Base-by-base conservation (phyloP, 2,888 invertebrate genomes). In the Zeuzera pyrina region DNA sequence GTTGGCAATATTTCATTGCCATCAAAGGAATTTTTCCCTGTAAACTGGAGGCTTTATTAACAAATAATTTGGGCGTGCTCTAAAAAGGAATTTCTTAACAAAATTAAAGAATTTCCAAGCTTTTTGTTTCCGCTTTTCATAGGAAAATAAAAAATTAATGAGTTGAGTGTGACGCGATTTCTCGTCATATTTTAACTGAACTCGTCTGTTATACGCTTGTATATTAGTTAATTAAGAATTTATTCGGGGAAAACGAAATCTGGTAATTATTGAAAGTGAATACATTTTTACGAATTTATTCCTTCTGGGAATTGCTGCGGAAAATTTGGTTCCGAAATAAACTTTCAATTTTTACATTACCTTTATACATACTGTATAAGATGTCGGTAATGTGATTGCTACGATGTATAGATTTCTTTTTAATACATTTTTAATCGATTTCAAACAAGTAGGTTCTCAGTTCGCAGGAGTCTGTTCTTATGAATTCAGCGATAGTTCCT, bases 1-100 rank as follows among this genome's bases (percentile, higher is more conserved):
- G 56, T 52, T 50, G 66, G 67, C 71, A 68, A 74, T 77, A 74
- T 77, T 78, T 76, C 76, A 73, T 63, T 65, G 63, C 59, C 71
- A 66, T 76, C 76, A 77, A 77, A 79, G 70, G 68, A 71, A 70
- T 68, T 65, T 57, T 60, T 54, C 60, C 41, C 46, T 52, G 52
- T 53, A 55, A 54, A 60, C 56, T 40, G 47, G 48, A 49, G 53
- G 55, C 57, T 76, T 76, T 77, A 78, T 71, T 71, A 71, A 70
- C 64, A 70, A 69, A 72, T 71, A 67, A 70, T 70, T 74, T 59
- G 57, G 62, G 66, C 61, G 63, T 62, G 58, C 37, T 57, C 34
- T 37, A 39, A 46, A 62, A 53, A 58, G n/a, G 62, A 63, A 67
- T 60, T 57, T 63, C 62, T 61, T 67, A 65, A 63, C 63, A 73